Evolutionary conservation across 2,888 invertebrate species (phyloP).

Genomic region (Hypsopygia costalis): DNA sequence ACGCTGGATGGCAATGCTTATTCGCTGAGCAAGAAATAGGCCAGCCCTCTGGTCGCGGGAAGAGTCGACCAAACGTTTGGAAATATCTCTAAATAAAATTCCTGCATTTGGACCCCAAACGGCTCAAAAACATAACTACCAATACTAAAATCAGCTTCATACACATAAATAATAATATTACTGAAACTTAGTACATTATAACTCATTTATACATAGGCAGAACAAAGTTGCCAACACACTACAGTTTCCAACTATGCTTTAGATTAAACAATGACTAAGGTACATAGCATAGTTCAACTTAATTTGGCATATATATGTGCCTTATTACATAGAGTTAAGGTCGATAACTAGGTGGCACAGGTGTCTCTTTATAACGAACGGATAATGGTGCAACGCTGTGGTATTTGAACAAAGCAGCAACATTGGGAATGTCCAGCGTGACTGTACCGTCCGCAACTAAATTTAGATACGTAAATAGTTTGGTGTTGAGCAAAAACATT

Average conservation of each 20-base stretch:
- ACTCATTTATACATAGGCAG: not conserved
- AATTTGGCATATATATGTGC: slow-evolving; percentile 8
- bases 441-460: slow-evolving; percentile 5
- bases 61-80: too few relatives aligned
- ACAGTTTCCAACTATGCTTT: slow-evolving; percentile 18
- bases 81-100: too few relatives aligned
- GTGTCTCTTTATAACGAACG: slow-evolving; percentile 16
- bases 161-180: too few relatives aligned
- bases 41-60: too few relatives aligned
- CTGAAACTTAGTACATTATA: too few relatives aligned
- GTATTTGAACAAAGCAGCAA: slow-evolving; percentile 20
- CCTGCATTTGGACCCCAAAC: too few relatives aligned
- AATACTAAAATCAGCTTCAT: too few relatives aligned
- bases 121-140: too few relatives aligned
- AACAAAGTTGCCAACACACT: slow-evolving; percentile 11
- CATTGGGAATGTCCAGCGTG: slow-evolving; percentile 16
- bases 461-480: too few relatives aligned
- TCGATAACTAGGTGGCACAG: slow-evolving; percentile 6
- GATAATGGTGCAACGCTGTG: slow-evolving; percentile 17
- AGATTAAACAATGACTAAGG: slow-evolving; percentile 19
- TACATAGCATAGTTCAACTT: slow-evolving; percentile 5
- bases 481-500: too few relatives aligned
- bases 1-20: too few relatives aligned
- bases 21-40: too few relatives aligned
- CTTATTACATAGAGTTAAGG: slow-evolving; percentile 9